These are phyloP conservation scores for Silurus glanis DNA, from an alignment of 2,113 vertebrate genomes.

Conservation along the genomic window DNA sequence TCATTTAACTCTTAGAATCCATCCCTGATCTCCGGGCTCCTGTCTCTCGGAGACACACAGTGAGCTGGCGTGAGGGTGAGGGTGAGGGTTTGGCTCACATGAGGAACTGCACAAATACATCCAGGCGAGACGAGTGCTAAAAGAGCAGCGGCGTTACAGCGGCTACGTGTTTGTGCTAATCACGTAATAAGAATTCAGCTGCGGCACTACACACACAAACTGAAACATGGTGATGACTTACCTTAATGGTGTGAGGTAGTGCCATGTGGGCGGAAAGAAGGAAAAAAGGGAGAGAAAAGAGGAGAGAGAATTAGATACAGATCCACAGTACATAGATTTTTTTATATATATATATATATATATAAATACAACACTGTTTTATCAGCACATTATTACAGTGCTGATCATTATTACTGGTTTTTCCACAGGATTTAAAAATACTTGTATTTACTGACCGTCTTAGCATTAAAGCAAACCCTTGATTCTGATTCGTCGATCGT, in stretches of 20 bases:
- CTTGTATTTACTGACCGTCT: background rate
- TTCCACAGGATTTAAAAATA: too few relatives aligned
- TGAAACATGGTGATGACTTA: conserved; percentile 57
- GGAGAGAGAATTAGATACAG: conserved; percentile 22
- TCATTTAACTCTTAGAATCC: conserved; percentile 69
- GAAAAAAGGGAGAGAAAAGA: background rate
- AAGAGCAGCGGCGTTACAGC: conserved; percentile 40
- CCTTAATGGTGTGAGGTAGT: conserved; percentile 52
- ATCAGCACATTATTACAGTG: too few relatives aligned
- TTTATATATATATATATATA: background rate
- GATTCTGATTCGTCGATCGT: background rate
- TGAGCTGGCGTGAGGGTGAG: conserved; percentile 48
- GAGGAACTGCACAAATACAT: conserved; percentile 41
- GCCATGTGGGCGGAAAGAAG: conserved; percentile 3
- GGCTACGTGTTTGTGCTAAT: conserved; percentile 1
- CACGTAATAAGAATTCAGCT: conserved; percentile 4
- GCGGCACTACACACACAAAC: conserved; percentile 20
- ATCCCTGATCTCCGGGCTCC: conserved; percentile 53
- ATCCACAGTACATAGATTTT: conserved; percentile 14
- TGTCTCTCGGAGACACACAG: conserved; percentile 50
- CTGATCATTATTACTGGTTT: background rate
- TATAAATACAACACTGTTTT: too few relatives aligned
- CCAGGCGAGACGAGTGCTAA: conserved; percentile 49
- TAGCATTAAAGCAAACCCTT: background rate
- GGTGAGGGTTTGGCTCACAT: conserved; percentile 49